Base-by-base conservation (phyloP, 2,797 vertebrate species). In the Apogon hyalosoma region DNA sequence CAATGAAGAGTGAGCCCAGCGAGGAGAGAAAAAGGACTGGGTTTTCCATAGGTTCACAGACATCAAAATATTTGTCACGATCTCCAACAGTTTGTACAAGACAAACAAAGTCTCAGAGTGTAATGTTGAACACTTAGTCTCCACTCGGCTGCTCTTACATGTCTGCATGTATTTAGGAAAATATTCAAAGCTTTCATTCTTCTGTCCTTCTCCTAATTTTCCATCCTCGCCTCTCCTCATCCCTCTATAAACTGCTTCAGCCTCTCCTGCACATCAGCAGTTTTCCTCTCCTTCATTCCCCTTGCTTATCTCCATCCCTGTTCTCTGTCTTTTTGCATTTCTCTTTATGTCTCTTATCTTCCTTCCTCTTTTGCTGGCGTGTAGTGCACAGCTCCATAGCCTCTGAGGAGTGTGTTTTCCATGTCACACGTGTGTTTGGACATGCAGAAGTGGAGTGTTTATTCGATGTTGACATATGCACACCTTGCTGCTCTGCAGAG, bases 1-100 rank as follows among this genome's bases (percentile, higher is more conserved):
- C 88, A 84, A 93, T 93, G 75, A 75, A 86, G 79, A 88, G 77
- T 7, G 81, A 87, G 84, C 66, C 33, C 48, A 70, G 77, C 67
- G 79, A 56, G 64, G 77, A 70, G 75, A 77, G 77, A 52, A 39
- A 77, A 56, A 68, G 63, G 77, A 62, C 2, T 10, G 73, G 82
- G 75, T 63, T 85, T 79, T 89, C 80, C 79, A 65, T 51, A 77
- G 65, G 67, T 63, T 78, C 41, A 66, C 49, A 58, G 66, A 74
- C 69, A 75, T 76, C 45, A 60, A 83, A 69, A 73, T 59, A 40
- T 45, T 66, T 67, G 75, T 78, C 67, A 55, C 45, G 2, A 65
- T 75, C 42, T 71, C 39, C 46, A 67, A 21, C 54, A 57, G 4
- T 53, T 28, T 41, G 11, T 58, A 38, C 46, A 43, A 39, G 19